These are phyloP conservation scores for Mesoligia furuncula DNA, from an alignment of 2,888 invertebrate genomes.

Conservation along the genomic window DNA sequence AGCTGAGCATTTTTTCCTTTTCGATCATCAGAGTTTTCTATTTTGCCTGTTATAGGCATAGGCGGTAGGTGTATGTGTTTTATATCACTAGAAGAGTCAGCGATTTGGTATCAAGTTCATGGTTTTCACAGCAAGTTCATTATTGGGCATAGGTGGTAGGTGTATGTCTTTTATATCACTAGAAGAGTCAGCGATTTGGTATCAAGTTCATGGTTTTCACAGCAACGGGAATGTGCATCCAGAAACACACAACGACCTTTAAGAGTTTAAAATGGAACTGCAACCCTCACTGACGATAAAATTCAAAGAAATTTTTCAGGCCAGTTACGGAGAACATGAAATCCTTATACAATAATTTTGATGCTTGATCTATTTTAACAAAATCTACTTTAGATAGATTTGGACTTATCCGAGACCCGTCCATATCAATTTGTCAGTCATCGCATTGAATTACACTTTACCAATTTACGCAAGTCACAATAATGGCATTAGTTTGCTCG, in stretches of 20 bases:
- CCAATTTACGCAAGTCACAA: constrained; percentile 58
- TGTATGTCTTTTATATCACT: not conserved
- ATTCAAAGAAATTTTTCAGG: constrained; percentile 2
- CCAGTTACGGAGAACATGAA: not conserved
- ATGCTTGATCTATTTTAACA: constrained; percentile 25
- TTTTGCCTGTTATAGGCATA: too few species aligned
- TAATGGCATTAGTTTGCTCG: constrained; percentile 47
- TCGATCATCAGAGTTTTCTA: not conserved
- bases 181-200: not conserved
- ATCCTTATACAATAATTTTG: constrained; percentile 12
- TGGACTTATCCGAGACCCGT: constrained; percentile 12
- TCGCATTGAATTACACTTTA: constrained; percentile 56
- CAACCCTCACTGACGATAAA: not conserved
- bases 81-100: not conserved
- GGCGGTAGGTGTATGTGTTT: not conserved
- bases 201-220: not conserved
- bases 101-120: not conserved
- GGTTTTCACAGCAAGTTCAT: not conserved
- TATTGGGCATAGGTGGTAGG: too few species aligned
- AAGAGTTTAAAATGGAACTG: constrained; percentile 2
- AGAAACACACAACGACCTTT: not conserved
- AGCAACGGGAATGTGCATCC: not conserved
- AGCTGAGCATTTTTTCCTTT: not conserved
- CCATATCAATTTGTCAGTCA: constrained; percentile 54
- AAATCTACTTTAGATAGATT: constrained; percentile 10